Base-by-base conservation (phyloP, 2,888 invertebrate species). In the Lycia hirtaria region DNA sequence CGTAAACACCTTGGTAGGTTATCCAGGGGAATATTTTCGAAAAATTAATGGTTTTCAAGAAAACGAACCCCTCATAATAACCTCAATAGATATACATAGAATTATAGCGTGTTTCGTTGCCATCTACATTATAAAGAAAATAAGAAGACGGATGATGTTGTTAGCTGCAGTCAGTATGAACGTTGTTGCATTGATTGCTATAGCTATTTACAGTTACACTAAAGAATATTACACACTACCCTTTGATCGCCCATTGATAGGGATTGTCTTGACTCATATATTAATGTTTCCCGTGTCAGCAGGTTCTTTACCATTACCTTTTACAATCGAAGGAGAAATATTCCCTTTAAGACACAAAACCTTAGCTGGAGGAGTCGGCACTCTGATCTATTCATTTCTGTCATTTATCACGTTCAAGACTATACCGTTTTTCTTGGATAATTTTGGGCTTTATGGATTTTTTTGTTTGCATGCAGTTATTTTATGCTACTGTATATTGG, bases 1-100 rank as follows among this genome's bases (percentile, higher is more conserved):
- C 0, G 69, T 73, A 0, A 71, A 71, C 22, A 57, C 76, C 0
- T 10, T 80, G 17, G 70, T 73, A 0, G 65, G 72, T 0, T 80
- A 73, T 44, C 66, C 74, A 0, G 44, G 63, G 0, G 73, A 75
- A 24, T 53, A 75, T 0, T 67, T 77, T 12, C 49, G 60, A 0
- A 53, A 55, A 1, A 65, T 77, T 5, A 62, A 73, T 3, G 76
- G 77, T 0, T n/a, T n/a, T 12, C 12, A 38, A 2, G 24, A 45
- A 0, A 68, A 78, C 22, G 53, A 69, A 2, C 59, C 73, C 1
- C 35, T 72, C 0, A 26, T 73, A 44, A 55, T 10, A 14, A 15
- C 24, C 1, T 24, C 24, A 7, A n/a, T 43, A 30, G 44, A 44
- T 10, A 3, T 14, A 12, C 44, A 47, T 0, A 41, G 24, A 41